These are phyloP conservation scores for Drosophila fulvimacula DNA, from an alignment of 2,888 invertebrate genomes.

Conservation along the genomic window DNA sequence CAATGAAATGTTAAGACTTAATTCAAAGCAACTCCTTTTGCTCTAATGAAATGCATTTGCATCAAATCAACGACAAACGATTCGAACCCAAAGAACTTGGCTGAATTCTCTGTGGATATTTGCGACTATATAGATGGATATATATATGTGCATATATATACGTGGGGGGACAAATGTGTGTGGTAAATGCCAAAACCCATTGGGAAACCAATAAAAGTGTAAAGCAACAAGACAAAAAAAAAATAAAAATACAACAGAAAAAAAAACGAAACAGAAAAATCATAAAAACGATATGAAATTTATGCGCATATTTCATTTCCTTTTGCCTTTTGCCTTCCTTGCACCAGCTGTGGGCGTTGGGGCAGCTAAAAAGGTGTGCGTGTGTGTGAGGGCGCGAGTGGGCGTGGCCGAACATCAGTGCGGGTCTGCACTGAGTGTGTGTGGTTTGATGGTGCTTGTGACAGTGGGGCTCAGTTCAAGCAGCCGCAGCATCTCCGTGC, in stretches of 20 bases:
- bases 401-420: background rate
- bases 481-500: slow-evolving; percentile 29
- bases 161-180: slow-evolving; percentile 4
- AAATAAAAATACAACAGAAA: slow-evolving; percentile 2
- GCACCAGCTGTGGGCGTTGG: slow-evolving; percentile 10
- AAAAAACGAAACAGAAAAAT: slow-evolving; percentile 61
- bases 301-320: slow-evolving; percentile 80
- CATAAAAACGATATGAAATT: slow-evolving; percentile 80
- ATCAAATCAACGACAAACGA: slow-evolving; percentile 51
- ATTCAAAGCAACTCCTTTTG: slow-evolving; percentile 37
- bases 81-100: slow-evolving; percentile 30
- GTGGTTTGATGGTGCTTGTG: background rate
- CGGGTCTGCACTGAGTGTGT: background rate
- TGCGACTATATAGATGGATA: slow-evolving; percentile 3
- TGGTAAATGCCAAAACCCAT: slow-evolving; percentile 48
- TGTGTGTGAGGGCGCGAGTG: background rate
- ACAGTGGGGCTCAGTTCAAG: slow-evolving; percentile 8
- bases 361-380: slow-evolving; percentile 20
- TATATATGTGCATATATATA: background rate
- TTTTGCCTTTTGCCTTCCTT: slow-evolving; percentile 53
- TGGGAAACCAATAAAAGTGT: slow-evolving; percentile 73
- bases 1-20: slow-evolving; percentile 65
- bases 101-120: slow-evolving; percentile 12
- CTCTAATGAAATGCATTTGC: slow-evolving; percentile 63
- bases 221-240: slow-evolving; percentile 42